Evolutionary conservation across 2,113 vertebrate species (phyloP), one percentile per base, ranked within the genome.

Genomic region (Neodon shergylaensis): DNA sequence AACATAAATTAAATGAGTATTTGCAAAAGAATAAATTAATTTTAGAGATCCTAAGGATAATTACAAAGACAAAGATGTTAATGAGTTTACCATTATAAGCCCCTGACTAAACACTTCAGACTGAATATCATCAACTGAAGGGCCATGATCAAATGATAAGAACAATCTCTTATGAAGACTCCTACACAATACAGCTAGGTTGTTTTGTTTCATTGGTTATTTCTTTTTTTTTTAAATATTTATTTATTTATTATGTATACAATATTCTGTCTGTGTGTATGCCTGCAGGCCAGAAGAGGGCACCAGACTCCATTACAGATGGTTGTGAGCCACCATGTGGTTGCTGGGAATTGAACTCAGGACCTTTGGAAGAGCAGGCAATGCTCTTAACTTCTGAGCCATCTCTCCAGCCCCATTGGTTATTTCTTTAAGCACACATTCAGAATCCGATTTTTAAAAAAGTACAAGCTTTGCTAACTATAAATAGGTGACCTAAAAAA

Each of bases 21-120:
- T 13, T 94, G 22, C 26, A 94, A 92, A 82, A 76, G 10, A 89
- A 61, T 63, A 84, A 73, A 86, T 83, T 89, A 79, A 87, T 70
- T 52, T 87, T 52, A 83, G 47, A 74, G 52, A 89, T 36, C 88
- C 0, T 78, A 58, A 95, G 31, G 78, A 82, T 73, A 95, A 90
- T 90, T 88, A 90, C 39, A 52, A 47, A 10, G 82, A 65, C 39
- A 84, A 66, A 95, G 52, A 83, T 73, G 11, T 92, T 92, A 79
- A 78, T 39, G 78, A 78, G 85, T 52, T 72, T 47, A 83, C 26
- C 58, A 83, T 9, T 78, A 1, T 31, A 90, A 91, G 22, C 14
- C 63, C 70, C 44, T 84, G 24, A 58, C 26, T 90, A 92, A 61
- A 87, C 12, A 49, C 10, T 90, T 5, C 87, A 91, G 73, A 79